Evolutionary conservation across 1,140 invertebrate species (phyloP).

Genomic region (Eumaeus atala): DNA sequence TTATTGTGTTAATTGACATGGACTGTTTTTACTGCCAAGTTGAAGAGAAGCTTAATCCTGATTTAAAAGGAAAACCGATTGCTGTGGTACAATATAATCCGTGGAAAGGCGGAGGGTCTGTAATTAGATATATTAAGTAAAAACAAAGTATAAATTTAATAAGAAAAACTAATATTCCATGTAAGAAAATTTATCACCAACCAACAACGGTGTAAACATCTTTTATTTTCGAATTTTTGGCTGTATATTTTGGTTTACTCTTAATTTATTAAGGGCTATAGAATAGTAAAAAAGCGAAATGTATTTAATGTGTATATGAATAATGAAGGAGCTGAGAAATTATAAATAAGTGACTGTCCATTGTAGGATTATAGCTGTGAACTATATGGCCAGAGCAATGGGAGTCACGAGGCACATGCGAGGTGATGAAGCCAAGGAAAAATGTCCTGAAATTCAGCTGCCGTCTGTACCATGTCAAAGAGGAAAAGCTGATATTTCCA

Average conservation of each 20-base stretch:
- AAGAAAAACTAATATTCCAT: no score
- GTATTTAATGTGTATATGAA: no score
- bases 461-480: slow-evolving; percentile 88
- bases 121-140: background rate
- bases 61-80: slow-evolving; percentile 88
- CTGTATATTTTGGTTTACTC: no score
- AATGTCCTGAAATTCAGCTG: slow-evolving; percentile 90
- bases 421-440: slow-evolving; percentile 91
- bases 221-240: no score
- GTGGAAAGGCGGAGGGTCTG: slow-evolving; percentile 92
- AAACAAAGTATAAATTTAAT: no score
- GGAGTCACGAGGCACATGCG: slow-evolving; percentile 93
- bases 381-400: slow-evolving; percentile 93
- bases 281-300: no score
- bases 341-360: background rate
- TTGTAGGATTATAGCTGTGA: slow-evolving; percentile 94
- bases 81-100: slow-evolving; percentile 97
- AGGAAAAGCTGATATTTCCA: slow-evolving; percentile 97
- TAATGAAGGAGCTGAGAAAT: no score
- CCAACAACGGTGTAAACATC: no score
- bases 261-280: no score
- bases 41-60: slow-evolving; percentile 90
- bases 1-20: slow-evolving; percentile 96
- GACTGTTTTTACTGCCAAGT: slow-evolving; percentile 99
- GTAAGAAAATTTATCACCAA: no score